Evolutionary conservation across 2,888 invertebrate genomes (phyloP).

Genomic region (Apodemia zela): DNA sequence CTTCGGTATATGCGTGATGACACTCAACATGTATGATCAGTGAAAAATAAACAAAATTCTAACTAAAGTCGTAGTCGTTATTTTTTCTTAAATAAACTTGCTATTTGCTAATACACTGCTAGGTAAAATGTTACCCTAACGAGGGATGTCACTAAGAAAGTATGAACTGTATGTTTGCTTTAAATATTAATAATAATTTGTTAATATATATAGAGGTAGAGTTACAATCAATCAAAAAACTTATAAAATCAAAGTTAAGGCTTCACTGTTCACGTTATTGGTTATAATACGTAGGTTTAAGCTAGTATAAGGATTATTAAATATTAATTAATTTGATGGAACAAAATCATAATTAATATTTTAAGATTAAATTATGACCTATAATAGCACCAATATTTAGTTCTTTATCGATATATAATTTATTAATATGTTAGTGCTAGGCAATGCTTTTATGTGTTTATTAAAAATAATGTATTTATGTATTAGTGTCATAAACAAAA

Average conservation of each 20-base stretch:
- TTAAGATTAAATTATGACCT: constrained; percentile 30
- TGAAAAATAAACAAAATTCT: no score
- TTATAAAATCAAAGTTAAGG: constrained; percentile 7
- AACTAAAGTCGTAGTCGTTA: no score
- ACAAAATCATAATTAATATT: constrained; percentile 25
- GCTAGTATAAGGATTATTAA: neutral
- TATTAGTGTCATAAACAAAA: no score
- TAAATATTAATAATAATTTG: constrained; percentile 40
- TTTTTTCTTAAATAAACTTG: no score
- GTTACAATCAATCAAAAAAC: neutral
- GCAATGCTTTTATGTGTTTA: neutral
- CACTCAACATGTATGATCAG: no score
- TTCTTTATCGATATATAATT: constrained; percentile 26
- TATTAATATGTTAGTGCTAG: constrained; percentile 5
- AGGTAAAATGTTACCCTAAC: no score
- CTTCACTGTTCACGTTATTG: constrained; percentile 9
- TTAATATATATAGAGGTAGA: constrained; percentile 4
- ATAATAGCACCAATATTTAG: constrained; percentile 32
- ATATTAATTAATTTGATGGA: constrained; percentile 13
- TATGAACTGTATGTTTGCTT: constrained; percentile 36
- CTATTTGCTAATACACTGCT: no score
- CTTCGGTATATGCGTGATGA: no score
- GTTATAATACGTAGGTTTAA: constrained; percentile 1
- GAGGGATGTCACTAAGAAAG: constrained; percentile 1
- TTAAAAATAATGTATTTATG: no score